These are phyloP conservation scores for Carassius gibelio DNA, from an alignment of 2,113 vertebrate genomes.

Conservation along the genomic window DNA sequence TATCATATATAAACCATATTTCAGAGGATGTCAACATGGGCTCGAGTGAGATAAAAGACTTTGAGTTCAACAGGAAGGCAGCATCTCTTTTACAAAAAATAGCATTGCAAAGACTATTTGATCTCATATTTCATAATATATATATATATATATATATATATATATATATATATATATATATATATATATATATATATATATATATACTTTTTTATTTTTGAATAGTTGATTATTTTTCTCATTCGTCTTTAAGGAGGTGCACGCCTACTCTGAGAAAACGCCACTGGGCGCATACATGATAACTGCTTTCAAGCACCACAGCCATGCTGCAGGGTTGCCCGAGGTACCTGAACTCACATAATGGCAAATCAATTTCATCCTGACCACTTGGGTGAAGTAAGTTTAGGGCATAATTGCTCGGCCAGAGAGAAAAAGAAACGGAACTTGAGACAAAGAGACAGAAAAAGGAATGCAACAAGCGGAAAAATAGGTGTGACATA, in stretches of 20 bases:
- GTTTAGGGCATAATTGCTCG: slow-evolving; percentile 74
- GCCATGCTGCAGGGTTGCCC: background rate
- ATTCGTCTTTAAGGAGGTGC: background rate
- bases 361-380: slow-evolving; percentile 76
- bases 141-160: no score
- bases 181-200: no score
- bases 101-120: background rate
- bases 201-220: background rate
- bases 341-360: slow-evolving; percentile 65
- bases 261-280: background rate
- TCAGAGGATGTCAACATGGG: background rate
- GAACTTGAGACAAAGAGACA: slow-evolving; percentile 29
- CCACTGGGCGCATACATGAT: background rate
- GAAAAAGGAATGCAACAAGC: background rate
- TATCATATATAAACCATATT: no score
- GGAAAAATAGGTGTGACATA: background rate
- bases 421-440: slow-evolving; percentile 31
- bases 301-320: slow-evolving; percentile 9
- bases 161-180: no score
- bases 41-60: background rate
- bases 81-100: background rate
- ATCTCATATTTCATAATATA: background rate
- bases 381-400: slow-evolving; percentile 67
- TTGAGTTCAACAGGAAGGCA: background rate
- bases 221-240: background rate